Percentiles rank a stretch among this genome's conserved stretches.
phyloP scores from a whole-genome alignment of 1,140 invertebrate genomes.

The Philaenus spumarius region DNA sequence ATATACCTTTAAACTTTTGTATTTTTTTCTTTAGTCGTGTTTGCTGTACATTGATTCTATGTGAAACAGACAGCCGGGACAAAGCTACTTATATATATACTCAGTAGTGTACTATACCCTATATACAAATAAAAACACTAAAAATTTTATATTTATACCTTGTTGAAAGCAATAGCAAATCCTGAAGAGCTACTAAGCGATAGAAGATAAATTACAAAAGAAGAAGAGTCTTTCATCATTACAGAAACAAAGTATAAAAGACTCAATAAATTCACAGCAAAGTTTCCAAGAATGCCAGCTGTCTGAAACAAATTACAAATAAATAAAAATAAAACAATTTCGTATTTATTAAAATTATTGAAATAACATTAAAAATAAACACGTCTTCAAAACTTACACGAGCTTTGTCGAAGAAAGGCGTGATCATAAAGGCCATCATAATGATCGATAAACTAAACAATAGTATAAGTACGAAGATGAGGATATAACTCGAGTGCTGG shows the following conservation, averaged over 20 bases:
- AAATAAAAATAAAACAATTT: no score
- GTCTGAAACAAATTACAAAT: conserved; percentile 47
- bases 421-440: conserved; percentile 75
- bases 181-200: conserved; percentile 75
- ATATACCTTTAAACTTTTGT: no score
- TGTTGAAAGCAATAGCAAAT: conserved; percentile 75
- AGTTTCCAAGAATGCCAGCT: conserved; percentile 70
- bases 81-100: no score
- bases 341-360: no score
- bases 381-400: conserved; percentile 47
- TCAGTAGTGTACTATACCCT: no score
- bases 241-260: conserved; percentile 73
- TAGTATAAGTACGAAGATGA: conserved; percentile 70
- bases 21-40: no score
- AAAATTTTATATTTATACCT: no score
- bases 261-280: conserved; percentile 67
- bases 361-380: no score
- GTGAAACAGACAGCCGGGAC: no score
- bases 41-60: no score
- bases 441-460: conserved; percentile 77
- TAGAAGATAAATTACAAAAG: conserved; percentile 65
- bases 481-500: conserved; percentile 65
- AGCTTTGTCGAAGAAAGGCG: conserved; percentile 79
- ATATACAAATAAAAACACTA: no score
- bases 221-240: conserved; percentile 57